Conservation (phyloP, 2,797 vertebrate species). For the Coccyzus lansbergi region DNA sequence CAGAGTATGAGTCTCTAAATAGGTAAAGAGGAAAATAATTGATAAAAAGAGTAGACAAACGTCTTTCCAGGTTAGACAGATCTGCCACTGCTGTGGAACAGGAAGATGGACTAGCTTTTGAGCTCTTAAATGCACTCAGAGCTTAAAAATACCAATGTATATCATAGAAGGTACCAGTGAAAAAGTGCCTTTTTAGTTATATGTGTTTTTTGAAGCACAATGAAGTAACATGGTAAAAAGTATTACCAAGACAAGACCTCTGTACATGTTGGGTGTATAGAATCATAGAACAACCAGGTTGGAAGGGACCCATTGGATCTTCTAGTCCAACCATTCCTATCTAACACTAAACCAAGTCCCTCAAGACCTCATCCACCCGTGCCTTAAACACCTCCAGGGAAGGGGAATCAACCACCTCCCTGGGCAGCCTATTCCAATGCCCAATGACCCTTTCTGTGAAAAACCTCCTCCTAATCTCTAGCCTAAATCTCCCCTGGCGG, state of each 20-base stretch:
- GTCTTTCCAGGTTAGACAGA: not conserved
- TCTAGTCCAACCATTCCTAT: too few species aligned
- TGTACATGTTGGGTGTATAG: accelerated
- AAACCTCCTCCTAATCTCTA: too few species aligned
- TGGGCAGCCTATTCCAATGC: too few species aligned
- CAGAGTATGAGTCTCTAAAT: not conserved
- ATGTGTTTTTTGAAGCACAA: not conserved
- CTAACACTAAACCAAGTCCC: too few species aligned
- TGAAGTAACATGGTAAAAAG: not conserved
- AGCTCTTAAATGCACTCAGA: not conserved
- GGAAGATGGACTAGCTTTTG: not conserved
- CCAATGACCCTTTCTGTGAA: too few species aligned
- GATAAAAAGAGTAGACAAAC: not conserved
- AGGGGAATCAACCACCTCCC: too few species aligned
- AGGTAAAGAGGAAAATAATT: not conserved
- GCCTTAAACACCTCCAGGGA: too few species aligned
- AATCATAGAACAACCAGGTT: too few species aligned
- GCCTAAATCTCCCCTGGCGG: too few species aligned
- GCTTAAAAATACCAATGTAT: not conserved
- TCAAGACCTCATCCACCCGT: too few species aligned
- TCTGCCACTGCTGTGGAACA: not conserved
- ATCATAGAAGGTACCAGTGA: not conserved
- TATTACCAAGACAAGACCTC: not conserved
- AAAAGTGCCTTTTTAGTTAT: not conserved
- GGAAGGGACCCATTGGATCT: too few species aligned